Base-by-base conservation (phyloP, 2,888 invertebrate species). In the Nemotelus nigrinus region DNA sequence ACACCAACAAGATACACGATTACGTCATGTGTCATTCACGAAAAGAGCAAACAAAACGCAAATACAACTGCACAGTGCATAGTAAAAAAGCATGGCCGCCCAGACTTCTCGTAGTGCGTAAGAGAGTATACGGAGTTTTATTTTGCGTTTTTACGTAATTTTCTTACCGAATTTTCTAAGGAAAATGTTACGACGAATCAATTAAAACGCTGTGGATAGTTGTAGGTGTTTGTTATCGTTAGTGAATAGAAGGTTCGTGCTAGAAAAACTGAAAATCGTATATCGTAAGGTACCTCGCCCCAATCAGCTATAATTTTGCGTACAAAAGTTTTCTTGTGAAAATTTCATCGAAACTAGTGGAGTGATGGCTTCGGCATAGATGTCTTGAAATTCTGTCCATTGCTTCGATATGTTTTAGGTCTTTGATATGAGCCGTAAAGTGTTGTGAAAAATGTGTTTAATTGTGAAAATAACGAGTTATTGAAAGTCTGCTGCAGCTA, bases 1-100 rank as follows among this genome's bases (percentile, higher is more conserved):
- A 47, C 74, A 60, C 74, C 74, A 72, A 60, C 25, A 53, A 41
- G 57, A 7, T 75, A 43, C 63, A n/a, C 55, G 76, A 76, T 76
- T 76, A 76, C 76, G 65, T 76, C 76, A 76, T 75, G 8, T 64
- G 76, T 65, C 65, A 76, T 39, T 45, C n/a, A 53, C 45, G 65
- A 55, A 65, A 76, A 64, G 76, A 76, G 45, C 74, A 74, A 74
- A 74, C 63, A 74, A 74, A 76, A 65, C 76, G 55, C 74, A 60
- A 63, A 74, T 72, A 72, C 72, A 58, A 72, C 58, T 71, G 71
- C 71, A 72, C 72, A 72, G 72, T 74, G 74, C 63, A 75, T 75
- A 75, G 64, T 76, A 76, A 76, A 76, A 76, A 76, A 74, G 65
- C 76, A 76, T 76, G 76, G 76, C 75, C 76, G 76, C 75, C 63